phyloP scores from a whole-genome alignment of 2,113 vertebrate genomes.

The Hippolais icterina region DNA sequence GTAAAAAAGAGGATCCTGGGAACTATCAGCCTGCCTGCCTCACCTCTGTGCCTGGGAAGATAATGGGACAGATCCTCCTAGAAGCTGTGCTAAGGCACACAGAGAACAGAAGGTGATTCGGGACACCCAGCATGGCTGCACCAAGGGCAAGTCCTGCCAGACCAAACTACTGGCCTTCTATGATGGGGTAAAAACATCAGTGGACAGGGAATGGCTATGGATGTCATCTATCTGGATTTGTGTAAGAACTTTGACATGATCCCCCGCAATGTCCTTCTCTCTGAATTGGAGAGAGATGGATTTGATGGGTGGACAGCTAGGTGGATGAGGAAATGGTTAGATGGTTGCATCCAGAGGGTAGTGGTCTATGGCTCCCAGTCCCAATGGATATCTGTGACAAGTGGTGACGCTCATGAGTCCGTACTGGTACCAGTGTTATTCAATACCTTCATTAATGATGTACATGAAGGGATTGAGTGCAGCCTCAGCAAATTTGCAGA shows the following conservation, averaged over 20 bases:
- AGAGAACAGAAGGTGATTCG: background rate
- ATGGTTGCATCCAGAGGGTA: background rate
- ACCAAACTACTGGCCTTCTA: rapidly evolving
- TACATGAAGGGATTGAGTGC: background rate
- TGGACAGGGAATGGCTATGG: background rate
- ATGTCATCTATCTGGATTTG: background rate
- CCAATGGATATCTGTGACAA: background rate
- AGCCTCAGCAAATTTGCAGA: background rate
- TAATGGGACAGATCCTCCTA: background rate
- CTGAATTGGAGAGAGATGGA: background rate
- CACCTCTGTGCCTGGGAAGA: background rate
- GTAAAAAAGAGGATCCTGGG: background rate
- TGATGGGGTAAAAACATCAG: too few species aligned
- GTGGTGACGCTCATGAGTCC: background rate
- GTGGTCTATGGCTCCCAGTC: background rate
- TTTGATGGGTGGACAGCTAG: background rate
- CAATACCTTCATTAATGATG: background rate
- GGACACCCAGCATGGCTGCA: background rate
- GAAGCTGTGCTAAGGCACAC: background rate
- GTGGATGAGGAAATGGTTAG: background rate
- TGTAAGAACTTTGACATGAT: background rate
- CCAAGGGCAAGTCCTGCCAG: background rate
- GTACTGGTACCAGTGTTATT: background rate
- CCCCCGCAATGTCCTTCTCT: background rate
- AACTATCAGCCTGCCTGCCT: background rate